Percentiles rank a stretch among this genome's conserved stretches.
These are phyloP conservation scores for Microplitis deprimator DNA, from an alignment of 2,888 invertebrate species.

Conservation along the genomic window DNA sequence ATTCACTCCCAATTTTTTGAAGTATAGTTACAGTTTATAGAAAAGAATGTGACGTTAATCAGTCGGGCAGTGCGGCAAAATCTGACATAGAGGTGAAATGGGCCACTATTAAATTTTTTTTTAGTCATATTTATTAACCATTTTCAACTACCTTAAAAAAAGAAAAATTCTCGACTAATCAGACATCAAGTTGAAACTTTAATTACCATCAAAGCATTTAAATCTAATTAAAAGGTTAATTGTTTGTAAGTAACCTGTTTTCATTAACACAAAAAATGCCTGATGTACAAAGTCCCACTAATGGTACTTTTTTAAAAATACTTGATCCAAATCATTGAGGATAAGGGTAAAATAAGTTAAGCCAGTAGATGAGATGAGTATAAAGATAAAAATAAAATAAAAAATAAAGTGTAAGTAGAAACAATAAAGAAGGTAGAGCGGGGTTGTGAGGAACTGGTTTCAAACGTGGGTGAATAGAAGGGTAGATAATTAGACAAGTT, in stretches of 20 bases:
- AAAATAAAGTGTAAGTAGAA: neutral
- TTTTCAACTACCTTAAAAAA: too few species aligned
- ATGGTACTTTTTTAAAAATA: neutral
- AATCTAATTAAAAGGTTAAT: constrained; percentile 34
- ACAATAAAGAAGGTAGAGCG: constrained; percentile 31
- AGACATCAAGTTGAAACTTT: constrained; percentile 1
- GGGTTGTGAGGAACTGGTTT: constrained; percentile 42
- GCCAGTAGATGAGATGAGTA: neutral
- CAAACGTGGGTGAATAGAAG: constrained; percentile 50
- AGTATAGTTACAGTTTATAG: too few species aligned
- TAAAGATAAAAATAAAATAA: neutral
- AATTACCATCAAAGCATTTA: constrained; percentile 24
- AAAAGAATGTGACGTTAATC: too few species aligned
- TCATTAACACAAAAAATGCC: neutral
- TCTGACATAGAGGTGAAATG: too few species aligned
- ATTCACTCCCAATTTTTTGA: too few species aligned
- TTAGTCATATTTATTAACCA: too few species aligned
- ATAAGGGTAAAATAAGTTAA: neutral
- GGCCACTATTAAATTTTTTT: too few species aligned
- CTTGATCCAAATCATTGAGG: neutral
- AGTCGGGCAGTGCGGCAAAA: too few species aligned
- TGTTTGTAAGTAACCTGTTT: neutral
- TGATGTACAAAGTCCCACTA: neutral
- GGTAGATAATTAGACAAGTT: constrained; percentile 68
- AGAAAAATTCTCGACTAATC: neutral